Conservation (phyloP, 2,113 vertebrate genomes). For the Chelonoidis abingdonii region DNA sequence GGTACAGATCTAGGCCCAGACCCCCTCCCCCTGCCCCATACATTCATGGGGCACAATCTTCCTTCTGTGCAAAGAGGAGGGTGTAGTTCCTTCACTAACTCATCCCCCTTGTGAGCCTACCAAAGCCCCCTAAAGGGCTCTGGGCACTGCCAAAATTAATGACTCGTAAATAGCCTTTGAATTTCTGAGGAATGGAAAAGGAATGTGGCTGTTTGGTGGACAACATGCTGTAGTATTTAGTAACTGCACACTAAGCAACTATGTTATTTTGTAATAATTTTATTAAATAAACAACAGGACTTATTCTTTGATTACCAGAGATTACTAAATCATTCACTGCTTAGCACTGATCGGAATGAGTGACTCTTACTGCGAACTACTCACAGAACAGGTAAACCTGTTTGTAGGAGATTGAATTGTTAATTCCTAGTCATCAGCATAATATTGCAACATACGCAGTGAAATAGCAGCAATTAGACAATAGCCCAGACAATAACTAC, state of each 20-base stretch:
- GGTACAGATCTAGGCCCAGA: neutral
- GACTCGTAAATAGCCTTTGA: accelerated
- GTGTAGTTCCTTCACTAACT: neutral
- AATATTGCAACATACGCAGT: neutral
- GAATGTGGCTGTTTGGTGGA: neutral
- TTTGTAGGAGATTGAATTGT: neutral
- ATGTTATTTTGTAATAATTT: neutral
- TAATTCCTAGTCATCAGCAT: neutral
- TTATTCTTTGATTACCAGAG: neutral
- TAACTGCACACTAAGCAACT: neutral
- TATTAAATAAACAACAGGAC: neutral
- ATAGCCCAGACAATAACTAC: neutral
- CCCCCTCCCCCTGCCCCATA: too few relatives aligned
- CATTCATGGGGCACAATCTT: neutral
- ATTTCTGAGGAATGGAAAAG: accelerated
- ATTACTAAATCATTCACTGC: neutral
- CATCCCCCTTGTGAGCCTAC: neutral
- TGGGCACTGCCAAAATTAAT: neutral
- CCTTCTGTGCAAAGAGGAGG: neutral
- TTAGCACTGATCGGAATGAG: neutral
- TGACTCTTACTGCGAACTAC: neutral
- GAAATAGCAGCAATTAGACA: neutral
- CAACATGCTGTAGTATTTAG: neutral
- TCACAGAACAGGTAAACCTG: neutral
- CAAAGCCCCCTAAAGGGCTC: accelerated